Percentiles rank a stretch among this genome's conserved stretches.
Conservation (phyloP, 2,113 vertebrate species). For the Charadrius vociferus region DNA sequence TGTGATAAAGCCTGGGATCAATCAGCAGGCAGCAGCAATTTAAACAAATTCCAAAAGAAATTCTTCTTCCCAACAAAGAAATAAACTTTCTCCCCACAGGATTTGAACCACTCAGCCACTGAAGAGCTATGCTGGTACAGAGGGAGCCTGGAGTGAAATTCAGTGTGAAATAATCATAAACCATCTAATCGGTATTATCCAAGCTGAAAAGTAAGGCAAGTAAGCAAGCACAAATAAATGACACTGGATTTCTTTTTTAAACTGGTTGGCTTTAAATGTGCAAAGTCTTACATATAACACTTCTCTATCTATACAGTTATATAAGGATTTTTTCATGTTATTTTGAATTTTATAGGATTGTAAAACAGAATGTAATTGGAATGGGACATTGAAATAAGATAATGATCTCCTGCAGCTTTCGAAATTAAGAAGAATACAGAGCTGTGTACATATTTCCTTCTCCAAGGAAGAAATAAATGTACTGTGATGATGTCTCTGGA, state of each 20-base stretch:
- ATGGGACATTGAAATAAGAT: neutral
- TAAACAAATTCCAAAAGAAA: neutral
- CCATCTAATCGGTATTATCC: slow-evolving; percentile 1
- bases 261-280: neutral
- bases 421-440: neutral
- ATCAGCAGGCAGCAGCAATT: neutral
- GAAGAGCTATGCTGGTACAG: neutral
- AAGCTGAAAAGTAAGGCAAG: slow-evolving; percentile 28
- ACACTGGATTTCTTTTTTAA: neutral
- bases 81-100: neutral
- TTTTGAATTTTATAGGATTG: neutral
- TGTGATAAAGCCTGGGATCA: neutral
- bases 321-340: slow-evolving; percentile 5
- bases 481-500: neutral
- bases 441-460: neutral
- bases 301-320: neutral
- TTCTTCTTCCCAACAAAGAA: neutral
- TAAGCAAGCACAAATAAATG: neutral
- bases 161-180: slow-evolving; percentile 18
- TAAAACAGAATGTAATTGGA: neutral
- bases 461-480: neutral
- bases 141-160: slow-evolving; percentile 23
- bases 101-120: neutral
- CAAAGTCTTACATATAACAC: neutral
- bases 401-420: neutral